Base-by-base conservation (phyloP, 2,113 vertebrate species). In the Pseudorhombus dupliciocellatus region DNA sequence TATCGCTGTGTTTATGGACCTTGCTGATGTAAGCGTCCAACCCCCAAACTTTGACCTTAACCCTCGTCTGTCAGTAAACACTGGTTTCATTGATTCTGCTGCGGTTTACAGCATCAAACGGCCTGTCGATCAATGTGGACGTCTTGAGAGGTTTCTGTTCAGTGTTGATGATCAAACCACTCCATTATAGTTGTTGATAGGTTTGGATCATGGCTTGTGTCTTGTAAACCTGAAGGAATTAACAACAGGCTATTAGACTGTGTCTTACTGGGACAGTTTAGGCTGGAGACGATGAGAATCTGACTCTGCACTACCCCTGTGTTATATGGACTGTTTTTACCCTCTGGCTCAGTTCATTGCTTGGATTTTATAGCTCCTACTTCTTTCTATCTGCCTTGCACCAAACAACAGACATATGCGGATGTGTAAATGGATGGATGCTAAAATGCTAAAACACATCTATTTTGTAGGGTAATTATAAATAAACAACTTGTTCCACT, bases 181-280 rank as follows among this genome's bases (percentile, higher is more conserved):
- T 63, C 5, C 14, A 28, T 63, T 50, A 20, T 15, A 3, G 21
- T 64, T 21, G 15, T 46, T 46, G 9, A 62, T 14, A 3, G 5
- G 22, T 18, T 31, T 51, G 21, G 44, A 69, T 51, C 6, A n/a
- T 25, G 16, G 34, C 25, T 31, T 25, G 10, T 14, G 42, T 2
- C 14, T 24, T 56, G n/a, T 4, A 73, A 63, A 46, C 28, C 24
- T 58, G 21, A 28, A 65, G 26, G 26, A 51, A 24, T 56, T 37
- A 37, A 22, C 7, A 59, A 51, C 3, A 21, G 20, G 48, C 3
- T 8, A 21, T 50, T 50, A 4, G 48, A 50, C 18, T n/a, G 3
- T 7, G 34, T 9, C 31, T 0, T 18, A 18, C 42, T 6, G 1
- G 15, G 16, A 46, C 42, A 46, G 42, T 5, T 46, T 46, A 18